Evolutionary conservation across 1,140 invertebrate species (phyloP), one percentile per base, ranked within the genome.

Genomic region (Bombus ignitus): DNA sequence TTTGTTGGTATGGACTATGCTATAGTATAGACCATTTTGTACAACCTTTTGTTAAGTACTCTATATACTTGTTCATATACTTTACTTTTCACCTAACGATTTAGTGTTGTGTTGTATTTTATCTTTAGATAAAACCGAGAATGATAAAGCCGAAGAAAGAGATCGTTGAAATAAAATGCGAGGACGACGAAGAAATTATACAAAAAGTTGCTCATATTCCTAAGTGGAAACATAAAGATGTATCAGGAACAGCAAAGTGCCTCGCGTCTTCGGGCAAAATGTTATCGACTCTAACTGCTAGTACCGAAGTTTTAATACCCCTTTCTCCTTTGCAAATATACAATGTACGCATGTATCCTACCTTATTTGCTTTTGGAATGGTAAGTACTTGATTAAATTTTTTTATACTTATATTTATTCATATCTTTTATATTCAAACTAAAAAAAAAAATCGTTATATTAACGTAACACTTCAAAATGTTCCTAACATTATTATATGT

Each of bases 301-400:
- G 83, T 13, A 37, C 77, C 25, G 65, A 87, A 72, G 74, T 88
- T 12, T 53, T 93, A 44, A 87, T 92, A 65, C 91, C 93, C 10
- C 82, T 94, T 18, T 89, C 93, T 4, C 94, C 94, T 13, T 86
- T 91, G 18, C 91, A 94, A 84, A 87, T 94, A 59, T 92, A 91
- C 73, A 93, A 92, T 57, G 75, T 94, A 35, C 86, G 89, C n/a
- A 87, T 94, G 75, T 87, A 81, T 47, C 94, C 94, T 9, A 81
- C 68, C 9, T 81, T 78, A 4, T 90, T 94, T 15, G 70, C 89
- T 57, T 92, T 94, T 76, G 93, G 91, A 59, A 89, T 89, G 84
- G 94, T 94, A 88, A 83, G 77, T 77, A 71, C 18, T 39, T 12
- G 37, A 44, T n/a, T 9, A 3, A 25, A 35, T 39, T 37, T 28